Base-by-base conservation (phyloP, 2,113 vertebrate genomes). In the Echinops telfairi region DNA sequence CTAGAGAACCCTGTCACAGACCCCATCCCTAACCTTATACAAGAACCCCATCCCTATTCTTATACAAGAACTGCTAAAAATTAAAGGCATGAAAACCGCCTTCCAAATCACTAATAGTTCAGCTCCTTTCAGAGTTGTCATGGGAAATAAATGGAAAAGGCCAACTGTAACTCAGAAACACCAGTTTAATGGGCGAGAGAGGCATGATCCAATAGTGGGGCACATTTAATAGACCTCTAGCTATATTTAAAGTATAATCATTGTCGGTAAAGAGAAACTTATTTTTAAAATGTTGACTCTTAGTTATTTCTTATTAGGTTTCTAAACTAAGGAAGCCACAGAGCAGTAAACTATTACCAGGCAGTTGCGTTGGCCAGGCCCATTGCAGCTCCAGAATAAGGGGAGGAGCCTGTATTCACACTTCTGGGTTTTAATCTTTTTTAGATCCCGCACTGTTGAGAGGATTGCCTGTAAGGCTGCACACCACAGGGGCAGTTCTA, bases 301-400 rank as follows among this genome's bases (percentile, higher is more conserved):
- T 70, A n/a, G 10, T 71, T 57, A 68, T 89, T 92, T 83, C 94
- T 73, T 29, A 84, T 79, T 91, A 33, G 1, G 4, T 70, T 94
- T 91, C 66, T 81, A 88, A 68, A 86, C 60, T 82, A 75, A 93
- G 83, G 66, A 89, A 87, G 47, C 62, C 70, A 29, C 23, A 33
- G 84, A 70, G 58, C 62, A 82, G 2, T 58, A 92, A 95, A 73
- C 31, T 81, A 62, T 93, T 83, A 89, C 23, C 82, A 57, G 81
- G 70, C 17, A 62, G 64, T 92, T 62, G 31, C 82, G 12, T 88
- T 91, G 58, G 29, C 66, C 58, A 0, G 66, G 80, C 53, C 20
- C 84, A 15, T 85, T 83, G 68, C 29, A 64, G 86, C 40, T 92
- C 43, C 40, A 80, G 85, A 79, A 79, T 76, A 89, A 78, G 81